Conservation (phyloP, 1,140 invertebrate species). For the Hypsibius dujardini region DNA sequence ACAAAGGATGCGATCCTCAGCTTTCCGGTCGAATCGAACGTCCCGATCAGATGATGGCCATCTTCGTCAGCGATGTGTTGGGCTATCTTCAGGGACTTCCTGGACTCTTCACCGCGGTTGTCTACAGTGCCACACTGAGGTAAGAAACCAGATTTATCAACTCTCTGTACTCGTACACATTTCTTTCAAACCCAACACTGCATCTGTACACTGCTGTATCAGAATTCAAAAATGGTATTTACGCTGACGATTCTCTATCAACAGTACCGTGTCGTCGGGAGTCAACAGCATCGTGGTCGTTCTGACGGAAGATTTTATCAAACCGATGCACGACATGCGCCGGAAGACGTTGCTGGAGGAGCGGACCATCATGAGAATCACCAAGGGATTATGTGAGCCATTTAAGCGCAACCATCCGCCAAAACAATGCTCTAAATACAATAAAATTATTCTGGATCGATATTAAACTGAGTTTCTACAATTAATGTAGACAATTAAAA, state of each 20-base stretch:
- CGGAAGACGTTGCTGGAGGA: background rate
- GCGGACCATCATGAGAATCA: background rate
- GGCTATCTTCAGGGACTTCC: background rate
- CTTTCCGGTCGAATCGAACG: conserved; percentile 24
- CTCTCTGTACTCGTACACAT: no score
- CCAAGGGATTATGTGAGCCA: background rate
- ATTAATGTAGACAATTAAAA: no score
- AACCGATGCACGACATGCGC: background rate
- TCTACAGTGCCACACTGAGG: background rate
- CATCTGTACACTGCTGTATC: conserved; percentile 19
- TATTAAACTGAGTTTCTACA: no score
- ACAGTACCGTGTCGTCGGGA: conserved; percentile 25
- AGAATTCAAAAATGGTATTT: conserved; percentile 19
- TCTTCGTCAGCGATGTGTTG: conserved; percentile 26
- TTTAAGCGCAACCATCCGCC: no score
- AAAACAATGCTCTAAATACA: no score
- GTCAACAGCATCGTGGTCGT: conserved; percentile 23
- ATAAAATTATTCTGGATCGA: no score
- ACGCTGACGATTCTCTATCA: conserved; percentile 22
- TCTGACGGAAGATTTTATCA: conserved; percentile 9
- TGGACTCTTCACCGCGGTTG: background rate
- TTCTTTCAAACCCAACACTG: no score
- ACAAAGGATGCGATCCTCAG: conserved; percentile 27
- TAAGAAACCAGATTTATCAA: background rate
- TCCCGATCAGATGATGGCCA: conserved; percentile 29